A percentile compares a stretch with the other conserved stretches of the same genome.
Evolutionary conservation across 2,797 vertebrate genomes (phyloP).

Genomic region (Sphaeramia orbicularis): DNA sequence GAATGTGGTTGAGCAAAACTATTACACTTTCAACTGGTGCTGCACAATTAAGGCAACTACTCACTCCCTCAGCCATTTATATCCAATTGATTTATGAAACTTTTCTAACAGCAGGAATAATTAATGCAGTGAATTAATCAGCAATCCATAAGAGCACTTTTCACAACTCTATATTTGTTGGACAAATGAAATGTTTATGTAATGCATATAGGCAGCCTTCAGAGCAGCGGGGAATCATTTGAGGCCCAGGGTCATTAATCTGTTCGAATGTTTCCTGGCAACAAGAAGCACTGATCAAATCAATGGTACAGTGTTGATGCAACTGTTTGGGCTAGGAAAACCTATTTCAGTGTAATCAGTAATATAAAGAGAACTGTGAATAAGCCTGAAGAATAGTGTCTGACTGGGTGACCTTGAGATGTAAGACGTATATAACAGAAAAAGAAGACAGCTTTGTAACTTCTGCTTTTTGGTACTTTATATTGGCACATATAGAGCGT

Average conservation of each 20-base stretch:
- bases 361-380: constrained; percentile 20
- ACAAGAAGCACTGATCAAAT: constrained; percentile 46
- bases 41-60: constrained; percentile 18
- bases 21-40: not conserved
- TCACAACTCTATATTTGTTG: constrained; percentile 33
- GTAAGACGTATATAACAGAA: not conserved
- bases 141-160: constrained; percentile 21
- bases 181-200: constrained; percentile 54
- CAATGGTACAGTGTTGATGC: constrained; percentile 24
- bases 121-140: constrained; percentile 36
- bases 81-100: constrained; percentile 30
- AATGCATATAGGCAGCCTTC: constrained; percentile 32
- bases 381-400: constrained; percentile 2
- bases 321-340: constrained; percentile 24
- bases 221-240: constrained; percentile 49
- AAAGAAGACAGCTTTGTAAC: constrained; percentile 11
- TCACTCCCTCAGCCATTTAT: constrained; percentile 6
- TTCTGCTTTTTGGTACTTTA: constrained; percentile 26
- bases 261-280: constrained; percentile 64
- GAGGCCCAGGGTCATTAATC: constrained; percentile 51
- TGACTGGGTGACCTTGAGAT: constrained; percentile 22
- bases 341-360: constrained; percentile 4
- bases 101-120: constrained; percentile 19
- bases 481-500: constrained; percentile 4
- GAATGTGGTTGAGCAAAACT: not conserved